Evolutionary conservation across 2,113 vertebrate species (phyloP).

Genomic region (Melanotaenia duboulayi): DNA sequence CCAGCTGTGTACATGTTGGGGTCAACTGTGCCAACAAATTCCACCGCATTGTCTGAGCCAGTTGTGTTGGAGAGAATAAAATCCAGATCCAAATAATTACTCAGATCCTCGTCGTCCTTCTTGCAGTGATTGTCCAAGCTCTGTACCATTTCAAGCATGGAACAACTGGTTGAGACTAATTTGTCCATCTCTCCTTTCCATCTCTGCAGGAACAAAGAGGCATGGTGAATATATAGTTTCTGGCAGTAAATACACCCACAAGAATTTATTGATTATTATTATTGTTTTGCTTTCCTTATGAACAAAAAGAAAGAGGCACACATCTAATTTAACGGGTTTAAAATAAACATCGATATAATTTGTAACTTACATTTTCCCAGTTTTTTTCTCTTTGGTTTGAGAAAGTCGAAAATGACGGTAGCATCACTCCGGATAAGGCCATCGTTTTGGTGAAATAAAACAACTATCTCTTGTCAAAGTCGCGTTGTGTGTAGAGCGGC

Average conservation of each 20-base stretch:
- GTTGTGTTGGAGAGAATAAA: conserved; percentile 94
- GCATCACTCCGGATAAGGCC: conserved; percentile 91
- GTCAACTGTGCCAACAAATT: conserved; percentile 79
- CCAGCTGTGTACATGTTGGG: conserved; percentile 81
- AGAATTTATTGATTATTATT: not conserved
- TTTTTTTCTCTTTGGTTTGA: conserved; percentile 89
- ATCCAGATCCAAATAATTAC: conserved; percentile 92
- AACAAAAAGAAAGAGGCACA: not conserved
- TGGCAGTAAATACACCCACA: not conserved
- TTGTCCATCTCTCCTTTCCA: conserved; percentile 88
- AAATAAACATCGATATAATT: not conserved
- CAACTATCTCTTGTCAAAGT: conserved; percentile 49
- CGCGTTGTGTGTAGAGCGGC: conserved; percentile 8
- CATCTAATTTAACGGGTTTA: not conserved
- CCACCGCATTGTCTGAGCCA: conserved; percentile 82
- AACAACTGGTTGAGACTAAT: conserved; percentile 70
- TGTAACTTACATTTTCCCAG: conserved; percentile 90
- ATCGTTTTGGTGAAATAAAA: conserved; percentile 76
- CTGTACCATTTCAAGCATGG: conserved; percentile 77
- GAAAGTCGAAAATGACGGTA: conserved; percentile 96
- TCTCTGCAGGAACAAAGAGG: conserved; percentile 78
- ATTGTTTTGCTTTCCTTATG: not conserved
- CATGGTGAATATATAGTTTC: not conserved
- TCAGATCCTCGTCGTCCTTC: conserved; percentile 94
- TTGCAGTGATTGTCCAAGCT: conserved; percentile 76